phyloP scores from a whole-genome alignment of 2,888 invertebrate species.

The Gasteruption jaculator region DNA sequence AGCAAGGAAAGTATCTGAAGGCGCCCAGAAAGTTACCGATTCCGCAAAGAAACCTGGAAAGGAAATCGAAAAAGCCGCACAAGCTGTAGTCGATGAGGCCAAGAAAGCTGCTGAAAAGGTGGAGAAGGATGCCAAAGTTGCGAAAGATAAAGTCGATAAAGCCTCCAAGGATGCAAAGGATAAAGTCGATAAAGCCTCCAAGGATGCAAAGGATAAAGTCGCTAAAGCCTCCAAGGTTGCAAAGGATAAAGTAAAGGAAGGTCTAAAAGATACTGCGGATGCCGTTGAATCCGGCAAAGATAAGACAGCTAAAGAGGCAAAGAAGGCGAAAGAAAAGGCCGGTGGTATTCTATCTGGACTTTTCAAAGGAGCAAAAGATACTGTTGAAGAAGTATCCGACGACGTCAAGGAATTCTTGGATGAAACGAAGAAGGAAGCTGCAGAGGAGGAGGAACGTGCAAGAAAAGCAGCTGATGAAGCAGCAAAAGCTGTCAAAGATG shows the following conservation, averaged over 20 bases:
- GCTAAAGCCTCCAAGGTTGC: slow-evolving; percentile 1
- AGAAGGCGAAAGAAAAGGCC: slow-evolving; percentile 39
- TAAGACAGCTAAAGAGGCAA: slow-evolving; percentile 17
- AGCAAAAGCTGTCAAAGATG: slow-evolving; percentile 4
- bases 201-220: slow-evolving; percentile 31
- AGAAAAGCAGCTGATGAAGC: slow-evolving; percentile 24
- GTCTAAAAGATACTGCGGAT: slow-evolving; percentile 12
- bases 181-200: no score
- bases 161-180: slow-evolving; percentile 43
- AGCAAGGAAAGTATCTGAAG: slow-evolving; percentile 15
- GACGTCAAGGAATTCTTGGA: slow-evolving; percentile 40
- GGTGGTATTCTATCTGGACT: slow-evolving; percentile 18
- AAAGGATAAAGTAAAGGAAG: slow-evolving; percentile 18
- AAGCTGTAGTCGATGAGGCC: slow-evolving; percentile 21
- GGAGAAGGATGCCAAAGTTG: slow-evolving; percentile 10
- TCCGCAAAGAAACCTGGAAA: slow-evolving; percentile 25
- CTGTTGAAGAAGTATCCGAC: slow-evolving; percentile 19
- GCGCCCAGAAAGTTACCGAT: slow-evolving; percentile 25
- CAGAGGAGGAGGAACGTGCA: slow-evolving; percentile 14
- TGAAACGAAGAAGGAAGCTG: slow-evolving; percentile 12
- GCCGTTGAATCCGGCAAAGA: slow-evolving; percentile 16
- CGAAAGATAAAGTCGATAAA: slow-evolving; percentile 10
- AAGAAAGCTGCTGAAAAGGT: slow-evolving; percentile 16
- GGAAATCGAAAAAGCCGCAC: slow-evolving; percentile 20
- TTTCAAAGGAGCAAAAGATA: slow-evolving; percentile 19